Base-by-base conservation (phyloP, 2,888 invertebrate species). In the Mechanitis messenoides region DNA sequence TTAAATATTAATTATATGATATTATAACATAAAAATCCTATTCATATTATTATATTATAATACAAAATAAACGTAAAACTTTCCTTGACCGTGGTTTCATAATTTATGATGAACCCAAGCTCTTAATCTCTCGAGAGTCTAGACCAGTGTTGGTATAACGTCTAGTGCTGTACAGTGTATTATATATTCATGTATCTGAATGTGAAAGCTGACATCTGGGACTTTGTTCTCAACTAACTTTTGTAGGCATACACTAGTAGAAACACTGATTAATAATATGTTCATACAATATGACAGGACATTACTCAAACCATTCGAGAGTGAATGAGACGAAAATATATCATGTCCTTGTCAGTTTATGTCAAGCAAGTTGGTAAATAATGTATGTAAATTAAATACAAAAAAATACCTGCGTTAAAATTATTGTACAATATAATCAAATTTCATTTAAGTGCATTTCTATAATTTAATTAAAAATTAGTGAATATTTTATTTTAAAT, bases 121-220 rank as follows among this genome's bases (percentile, higher is more conserved):
- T 50, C 31, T 50, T 50, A 50, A 50, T 50, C 50, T 50, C 50
- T 31, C 31, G 31, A 31, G 28, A 50, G 50, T n/a, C 47, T 31
- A 50, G 50, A 50, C 50, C 50, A 50, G 31, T 31, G 28, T 31
- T 28, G 6, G 50, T 50, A 50, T 50, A 31, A 50, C 9, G 31
- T 50, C 28, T n/a, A 50, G 50, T 31, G 50, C 6, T 50, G 28
- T 50, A 31, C 47, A 28, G n/a, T 7, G 28, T 50, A 50, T 50
- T 50, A 31, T 50, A 50, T 50, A 50, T 50, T 50, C 50, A 50
- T 50, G 28, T 50, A 50, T 50, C 50, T 50, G 28, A 28, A 50
- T 50, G 50, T 50, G 50, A 50, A 50, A 50, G 50, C 50, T 6
- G 50, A 50, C 50, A 50, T 50, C 50, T 50, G 50, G 42, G 50